These are phyloP conservation scores for Aphrocallistes beatrix DNA, from an alignment of 37 sponge, comb jelly and placozoan species.

Conservation along the genomic window DNA sequence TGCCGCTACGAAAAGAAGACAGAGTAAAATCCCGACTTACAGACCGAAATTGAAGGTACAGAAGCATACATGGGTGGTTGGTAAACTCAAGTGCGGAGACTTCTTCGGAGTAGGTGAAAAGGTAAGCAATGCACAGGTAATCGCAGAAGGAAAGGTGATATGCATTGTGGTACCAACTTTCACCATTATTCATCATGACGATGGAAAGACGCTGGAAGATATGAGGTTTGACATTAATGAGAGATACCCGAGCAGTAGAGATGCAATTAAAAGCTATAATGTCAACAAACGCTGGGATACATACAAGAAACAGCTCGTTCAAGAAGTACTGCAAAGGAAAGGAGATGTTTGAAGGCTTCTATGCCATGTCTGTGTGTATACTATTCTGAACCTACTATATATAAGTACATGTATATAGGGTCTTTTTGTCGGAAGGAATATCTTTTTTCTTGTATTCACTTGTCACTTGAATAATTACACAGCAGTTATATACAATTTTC, in stretches of 20 bases:
- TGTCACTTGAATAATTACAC: too few relatives aligned
- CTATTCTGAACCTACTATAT: too few relatives aligned
- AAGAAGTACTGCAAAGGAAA: slow-evolving; percentile 1
- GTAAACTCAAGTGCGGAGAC: background rate
- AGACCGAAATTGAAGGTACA: slow-evolving; percentile 6
- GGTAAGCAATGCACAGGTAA: background rate
- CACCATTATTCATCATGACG: background rate
- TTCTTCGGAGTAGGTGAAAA: background rate
- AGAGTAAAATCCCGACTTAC: background rate
- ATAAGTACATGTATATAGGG: too few relatives aligned
- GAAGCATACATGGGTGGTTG: background rate
- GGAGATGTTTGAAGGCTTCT: background rate
- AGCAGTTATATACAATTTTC: too few relatives aligned
- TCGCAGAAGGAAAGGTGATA: background rate
- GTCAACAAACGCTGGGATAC: slow-evolving; percentile 13
- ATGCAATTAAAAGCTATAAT: slow-evolving; percentile 1
- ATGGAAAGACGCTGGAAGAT: background rate
- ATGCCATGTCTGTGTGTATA: too few relatives aligned
- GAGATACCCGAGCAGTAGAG: background rate
- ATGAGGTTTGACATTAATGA: background rate
- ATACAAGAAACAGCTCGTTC: slow-evolving; percentile 10
- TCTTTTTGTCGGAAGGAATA: too few relatives aligned
- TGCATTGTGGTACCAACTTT: slow-evolving; percentile 3
- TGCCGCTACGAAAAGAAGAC: background rate
- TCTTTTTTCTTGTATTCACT: too few relatives aligned